Conservation (phyloP, 2,113 vertebrate genomes). For the Hemiprocne comata region DNA sequence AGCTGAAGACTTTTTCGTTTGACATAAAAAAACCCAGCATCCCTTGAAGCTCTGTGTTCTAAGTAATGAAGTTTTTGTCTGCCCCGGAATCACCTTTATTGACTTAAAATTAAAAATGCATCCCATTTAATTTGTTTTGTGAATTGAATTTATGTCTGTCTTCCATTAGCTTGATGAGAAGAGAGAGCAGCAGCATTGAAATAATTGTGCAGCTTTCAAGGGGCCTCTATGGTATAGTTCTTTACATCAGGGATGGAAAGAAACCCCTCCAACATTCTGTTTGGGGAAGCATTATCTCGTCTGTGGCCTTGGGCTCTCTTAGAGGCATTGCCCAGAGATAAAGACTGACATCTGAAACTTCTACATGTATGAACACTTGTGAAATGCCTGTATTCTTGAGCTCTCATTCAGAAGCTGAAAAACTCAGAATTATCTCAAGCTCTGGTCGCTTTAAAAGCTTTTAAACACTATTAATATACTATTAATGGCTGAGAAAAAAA, state of each 20-base stretch:
- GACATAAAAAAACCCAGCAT: background rate
- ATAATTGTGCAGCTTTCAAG: background rate
- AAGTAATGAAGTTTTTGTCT: background rate
- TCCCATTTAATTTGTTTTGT: background rate
- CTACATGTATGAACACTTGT: background rate
- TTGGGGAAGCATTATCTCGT: background rate
- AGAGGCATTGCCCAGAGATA: background rate
- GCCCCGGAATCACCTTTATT: background rate
- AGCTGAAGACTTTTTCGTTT: background rate
- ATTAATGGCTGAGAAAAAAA: background rate
- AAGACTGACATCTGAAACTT: background rate
- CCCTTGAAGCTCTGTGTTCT: background rate
- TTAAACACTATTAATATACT: background rate
- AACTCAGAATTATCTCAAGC: background rate
- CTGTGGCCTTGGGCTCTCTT: background rate
- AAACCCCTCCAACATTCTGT: background rate
- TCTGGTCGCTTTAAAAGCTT: background rate
- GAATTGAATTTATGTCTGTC: background rate
- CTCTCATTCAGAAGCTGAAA: background rate
- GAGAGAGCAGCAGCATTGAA: background rate
- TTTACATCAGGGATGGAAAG: background rate
- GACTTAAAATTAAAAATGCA: background rate
- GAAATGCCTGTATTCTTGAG: background rate
- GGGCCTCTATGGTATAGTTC: background rate
- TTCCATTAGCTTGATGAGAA: background rate